Percentiles rank a stretch among this genome's conserved stretches.
Conservation (phyloP, 2,113 vertebrate genomes). For the Beaufortia kweichowensis region DNA sequence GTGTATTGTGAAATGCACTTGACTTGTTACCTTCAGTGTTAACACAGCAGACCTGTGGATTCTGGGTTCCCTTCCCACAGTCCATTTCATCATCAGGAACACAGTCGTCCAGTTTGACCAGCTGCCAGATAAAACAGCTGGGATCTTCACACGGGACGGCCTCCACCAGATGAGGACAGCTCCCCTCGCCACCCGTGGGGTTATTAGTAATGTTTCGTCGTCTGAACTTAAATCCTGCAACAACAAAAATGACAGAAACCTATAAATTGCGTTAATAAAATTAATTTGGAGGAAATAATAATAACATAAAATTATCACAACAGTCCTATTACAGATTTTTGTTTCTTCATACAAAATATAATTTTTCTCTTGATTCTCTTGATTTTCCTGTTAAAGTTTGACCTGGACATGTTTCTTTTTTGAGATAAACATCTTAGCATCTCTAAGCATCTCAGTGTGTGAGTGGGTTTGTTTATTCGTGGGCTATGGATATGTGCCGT, state of each 20-base stretch:
- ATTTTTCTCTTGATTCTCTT: too few relatives aligned
- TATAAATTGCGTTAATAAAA: too few relatives aligned
- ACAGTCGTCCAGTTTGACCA: constrained; percentile 81
- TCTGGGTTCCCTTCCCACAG: constrained; percentile 85
- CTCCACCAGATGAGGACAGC: constrained; percentile 92
- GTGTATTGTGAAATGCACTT: background rate
- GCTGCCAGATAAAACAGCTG: constrained; percentile 85
- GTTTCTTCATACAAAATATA: too few relatives aligned
- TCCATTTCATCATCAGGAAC: constrained; percentile 78
- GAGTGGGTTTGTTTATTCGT: too few relatives aligned
- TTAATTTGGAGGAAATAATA: too few relatives aligned
- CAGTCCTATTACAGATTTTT: too few relatives aligned
- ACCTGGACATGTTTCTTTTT: too few relatives aligned
- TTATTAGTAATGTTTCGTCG: constrained; percentile 82
- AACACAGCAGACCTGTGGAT: constrained; percentile 79
- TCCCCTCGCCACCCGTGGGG: constrained; percentile 82
- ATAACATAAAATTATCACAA: too few relatives aligned
- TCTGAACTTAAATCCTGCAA: constrained; percentile 90
- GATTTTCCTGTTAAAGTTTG: too few relatives aligned
- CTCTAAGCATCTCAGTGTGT: too few relatives aligned
- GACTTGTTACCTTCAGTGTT: constrained; percentile 85
- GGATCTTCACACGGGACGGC: constrained; percentile 94
- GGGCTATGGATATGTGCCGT: too few relatives aligned
- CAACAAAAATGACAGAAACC: background rate
- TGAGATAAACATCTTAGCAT: too few relatives aligned